Evolutionary conservation across 2,888 invertebrate genomes (phyloP), one percentile per base, ranked within the genome.

Genomic region (Bugula neritina): DNA sequence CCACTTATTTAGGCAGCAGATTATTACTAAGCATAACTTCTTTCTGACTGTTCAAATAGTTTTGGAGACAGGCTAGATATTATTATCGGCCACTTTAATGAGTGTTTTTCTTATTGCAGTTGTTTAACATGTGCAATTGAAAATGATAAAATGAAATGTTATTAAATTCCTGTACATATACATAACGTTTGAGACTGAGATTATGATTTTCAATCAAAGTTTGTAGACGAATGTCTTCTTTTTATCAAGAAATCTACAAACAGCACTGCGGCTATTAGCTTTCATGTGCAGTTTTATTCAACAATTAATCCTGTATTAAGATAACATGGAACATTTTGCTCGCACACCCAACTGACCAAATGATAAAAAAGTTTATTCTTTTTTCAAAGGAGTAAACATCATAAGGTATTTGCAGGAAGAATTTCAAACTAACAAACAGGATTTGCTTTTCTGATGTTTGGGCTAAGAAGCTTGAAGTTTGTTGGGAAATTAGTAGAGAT

Each of bases 1-100:
- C 43, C 17, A n/a, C n/a, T n/a, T n/a, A n/a, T n/a, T n/a, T n/a
- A n/a, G 43, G 43, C 43, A 43, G 43, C 43, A 43, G 43, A 43
- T 43, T 43, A 43, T 43, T 17, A 43, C 10, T 17, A 43, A 43
- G 43, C n/a, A n/a, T n/a, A n/a, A n/a, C n/a, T 43, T 43, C 43
- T 43, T 43, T 17, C 43, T n/a, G n/a, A 17, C 63, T 63, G 31
- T 63, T 63, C 63, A 63, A 63, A 63, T 63, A 63, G 31, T 13
- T 25, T 63, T 63, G 63, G 63, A 63, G 63, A 63, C 63, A 31
- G 17, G 1, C 29, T n/a, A 43, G 43, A 5, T 43, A 43, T 43
- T 43, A 17, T 43, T 43, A 43, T 43, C 17, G 17, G 5, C 43
- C 5, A 43, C 5, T 10, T 10, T 10, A 43, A 10, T 17, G 17